Base-by-base conservation (phyloP, 2,797 vertebrate species). In the Bryconaethiops microstoma region DNA sequence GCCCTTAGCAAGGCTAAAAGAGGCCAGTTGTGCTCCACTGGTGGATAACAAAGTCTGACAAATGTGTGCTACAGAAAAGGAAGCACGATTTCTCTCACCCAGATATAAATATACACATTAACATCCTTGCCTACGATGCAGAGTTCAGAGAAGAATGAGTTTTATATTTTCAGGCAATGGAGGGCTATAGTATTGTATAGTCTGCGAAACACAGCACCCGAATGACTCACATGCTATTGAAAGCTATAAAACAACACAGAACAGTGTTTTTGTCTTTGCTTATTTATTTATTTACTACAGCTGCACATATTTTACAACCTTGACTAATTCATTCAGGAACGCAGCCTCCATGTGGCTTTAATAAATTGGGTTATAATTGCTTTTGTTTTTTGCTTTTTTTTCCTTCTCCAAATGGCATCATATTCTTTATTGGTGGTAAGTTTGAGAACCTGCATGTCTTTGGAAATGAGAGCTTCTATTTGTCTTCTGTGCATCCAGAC, bases 381-480 rank as follows among this genome's bases (percentile, higher is more conserved):
- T 73, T 48, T 80, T 40, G 94, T 96, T 96, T 91, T 96, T 95
- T 35, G 35, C 35, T 35, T 35, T 93, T 90, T 90, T 86, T 84
- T 87, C 93, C 95, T 94, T 95, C 91, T 91, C 91, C 95, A 94
- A 96, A 97, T 96, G 95, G 96, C 95, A 95, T 95, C 96, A 95
- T 95, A 95, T 94, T 94, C 94, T 96, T 94, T 96, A 94, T 91
- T 92, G 96, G 95, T 97, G 98, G 97, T 99, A 99, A 98, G 98
- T 99, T 95, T 93, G 94, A 94, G 93, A 92, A 94, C 87, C 89
- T 97, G 97, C 97, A 99, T 97, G 98, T 93, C 95, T 96, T 95
- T 91, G 91, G 94, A 96, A 96, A 95, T 92, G 92, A 95, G 92
- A 88, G 91, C 94, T 95, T 96, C 89, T 93, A 93, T 95, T 93